Percentiles rank a stretch among this genome's conserved stretches.
Conservation (phyloP, 2,888 invertebrate genomes). For the Drosophila kambysellisi region DNA sequence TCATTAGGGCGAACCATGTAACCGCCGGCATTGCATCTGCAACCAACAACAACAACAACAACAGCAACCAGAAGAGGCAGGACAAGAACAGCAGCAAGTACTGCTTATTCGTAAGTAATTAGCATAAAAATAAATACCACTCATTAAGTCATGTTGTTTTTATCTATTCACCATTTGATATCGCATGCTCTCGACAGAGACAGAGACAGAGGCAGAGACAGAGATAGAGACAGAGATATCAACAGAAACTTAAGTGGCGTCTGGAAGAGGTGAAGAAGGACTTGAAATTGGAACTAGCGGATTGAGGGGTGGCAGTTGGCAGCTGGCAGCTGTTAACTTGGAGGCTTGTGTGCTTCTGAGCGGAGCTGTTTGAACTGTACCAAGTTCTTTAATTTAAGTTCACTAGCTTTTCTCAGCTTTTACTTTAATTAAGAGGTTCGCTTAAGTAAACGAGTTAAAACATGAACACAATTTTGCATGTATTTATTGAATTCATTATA, state of each 20-base stretch:
- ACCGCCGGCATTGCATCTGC: slow-evolving; percentile 42
- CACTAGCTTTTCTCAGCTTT: slow-evolving; percentile 4
- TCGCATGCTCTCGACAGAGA: slow-evolving; percentile 43
- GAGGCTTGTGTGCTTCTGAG: background rate
- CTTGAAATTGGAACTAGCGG: background rate
- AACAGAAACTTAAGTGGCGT: background rate
- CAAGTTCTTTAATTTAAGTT: slow-evolving; percentile 21
- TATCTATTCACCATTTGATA: slow-evolving; percentile 75
- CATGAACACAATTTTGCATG: background rate
- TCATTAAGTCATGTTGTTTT: slow-evolving; percentile 80
- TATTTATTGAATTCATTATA: background rate
- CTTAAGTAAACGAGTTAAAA: slow-evolving; percentile 10
- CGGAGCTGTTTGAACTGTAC: slow-evolving; percentile 20
- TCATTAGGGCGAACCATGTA: slow-evolving; percentile 63
- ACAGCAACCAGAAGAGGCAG: background rate
- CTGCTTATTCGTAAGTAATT: slow-evolving; percentile 77
- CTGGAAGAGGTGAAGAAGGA: slow-evolving; percentile 4
- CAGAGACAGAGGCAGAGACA: background rate
- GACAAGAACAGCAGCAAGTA: slow-evolving; percentile 18
- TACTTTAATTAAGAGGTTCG: slow-evolving; percentile 13
- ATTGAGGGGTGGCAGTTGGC: background rate
- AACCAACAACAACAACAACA: slow-evolving; percentile 17
- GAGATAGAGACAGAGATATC: slow-evolving; percentile 13
- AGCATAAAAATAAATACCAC: slow-evolving; percentile 80
- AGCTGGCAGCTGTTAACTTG: slow-evolving; percentile 23